Percentiles rank a stretch among this genome's conserved stretches.
Conservation (phyloP, 2,797 vertebrate species). For the Coregonus ussuriensis region DNA sequence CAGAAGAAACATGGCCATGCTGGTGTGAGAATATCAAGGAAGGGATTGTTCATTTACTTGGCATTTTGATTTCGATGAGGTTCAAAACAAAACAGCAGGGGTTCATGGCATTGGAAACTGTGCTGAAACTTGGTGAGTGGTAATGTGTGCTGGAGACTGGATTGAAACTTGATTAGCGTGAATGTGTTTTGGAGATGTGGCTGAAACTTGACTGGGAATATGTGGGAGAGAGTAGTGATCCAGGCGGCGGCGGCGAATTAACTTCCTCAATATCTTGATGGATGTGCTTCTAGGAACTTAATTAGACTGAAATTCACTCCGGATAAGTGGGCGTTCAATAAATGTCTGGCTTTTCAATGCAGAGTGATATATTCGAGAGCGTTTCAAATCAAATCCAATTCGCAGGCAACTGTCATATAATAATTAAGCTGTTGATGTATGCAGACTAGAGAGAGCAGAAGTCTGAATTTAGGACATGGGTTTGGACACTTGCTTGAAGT, state of each 20-base stretch:
- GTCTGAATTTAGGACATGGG: background rate
- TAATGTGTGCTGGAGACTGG: too few relatives aligned
- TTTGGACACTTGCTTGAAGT: background rate
- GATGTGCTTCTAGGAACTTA: constrained; percentile 81
- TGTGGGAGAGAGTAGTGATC: constrained; percentile 40
- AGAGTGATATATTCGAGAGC: constrained; percentile 69
- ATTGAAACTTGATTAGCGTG: too few relatives aligned
- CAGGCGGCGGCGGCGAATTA: constrained; percentile 68
- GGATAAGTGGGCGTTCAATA: constrained; percentile 79
- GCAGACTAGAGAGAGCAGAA: constrained; percentile 9
- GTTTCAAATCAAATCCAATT: constrained; percentile 65
- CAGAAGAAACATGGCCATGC: too few relatives aligned
- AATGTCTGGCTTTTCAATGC: constrained; percentile 72
- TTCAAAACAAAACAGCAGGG: too few relatives aligned
- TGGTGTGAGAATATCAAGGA: too few relatives aligned
- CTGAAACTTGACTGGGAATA: too few relatives aligned
- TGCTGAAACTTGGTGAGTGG: too few relatives aligned
- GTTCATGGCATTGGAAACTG: too few relatives aligned
- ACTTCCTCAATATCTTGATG: constrained; percentile 76
- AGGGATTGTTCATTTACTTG: too few relatives aligned
- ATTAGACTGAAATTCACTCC: constrained; percentile 79
- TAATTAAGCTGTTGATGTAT: constrained; percentile 30
- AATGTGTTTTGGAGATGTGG: too few relatives aligned
- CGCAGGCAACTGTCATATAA: constrained; percentile 40
- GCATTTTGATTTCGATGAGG: too few relatives aligned